phyloP scores from a whole-genome alignment of 1,140 invertebrate genomes.

The Hylaeus anthracinus region DNA sequence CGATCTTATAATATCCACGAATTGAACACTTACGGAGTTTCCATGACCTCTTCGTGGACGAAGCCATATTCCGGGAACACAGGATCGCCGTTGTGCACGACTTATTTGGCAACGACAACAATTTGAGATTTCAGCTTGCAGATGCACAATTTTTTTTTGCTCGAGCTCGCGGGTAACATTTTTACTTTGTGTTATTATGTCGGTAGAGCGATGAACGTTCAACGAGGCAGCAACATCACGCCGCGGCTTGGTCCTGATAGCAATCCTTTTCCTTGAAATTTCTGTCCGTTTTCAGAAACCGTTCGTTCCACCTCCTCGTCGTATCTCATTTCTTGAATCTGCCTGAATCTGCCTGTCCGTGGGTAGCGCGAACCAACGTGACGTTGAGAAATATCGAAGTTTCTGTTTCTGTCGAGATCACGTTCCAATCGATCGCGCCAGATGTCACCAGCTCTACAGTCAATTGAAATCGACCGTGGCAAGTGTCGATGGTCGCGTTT shows the following conservation, averaged over 20 bases:
- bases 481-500: background rate
- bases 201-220: slow-evolving; percentile 15
- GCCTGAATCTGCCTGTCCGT: slow-evolving; percentile 50
- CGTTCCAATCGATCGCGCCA: slow-evolving; percentile 43
- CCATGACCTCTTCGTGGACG: slow-evolving; percentile 83
- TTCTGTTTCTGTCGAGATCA: slow-evolving; percentile 36
- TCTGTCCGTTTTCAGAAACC: slow-evolving; percentile 55
- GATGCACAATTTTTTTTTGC: slow-evolving; percentile 68
- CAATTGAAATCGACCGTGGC: background rate
- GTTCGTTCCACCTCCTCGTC: slow-evolving; percentile 53
- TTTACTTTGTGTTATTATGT: slow-evolving; percentile 38
- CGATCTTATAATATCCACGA: too few species aligned
- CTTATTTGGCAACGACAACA: slow-evolving; percentile 79
- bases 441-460: slow-evolving; percentile 27
- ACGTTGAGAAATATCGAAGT: slow-evolving; percentile 56
- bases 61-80: slow-evolving; percentile 80
- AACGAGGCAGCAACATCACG: slow-evolving; percentile 36
- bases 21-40: slow-evolving; percentile 81
- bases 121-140: slow-evolving; percentile 68
- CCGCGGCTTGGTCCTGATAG: slow-evolving; percentile 44
- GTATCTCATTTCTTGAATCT: slow-evolving; percentile 68
- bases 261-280: slow-evolving; percentile 39
- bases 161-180: slow-evolving; percentile 63
- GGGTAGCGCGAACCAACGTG: slow-evolving; percentile 58
- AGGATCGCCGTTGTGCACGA: slow-evolving; percentile 69